Conservation (phyloP, 2,113 vertebrate genomes). For the Tautogolabrus adspersus region DNA sequence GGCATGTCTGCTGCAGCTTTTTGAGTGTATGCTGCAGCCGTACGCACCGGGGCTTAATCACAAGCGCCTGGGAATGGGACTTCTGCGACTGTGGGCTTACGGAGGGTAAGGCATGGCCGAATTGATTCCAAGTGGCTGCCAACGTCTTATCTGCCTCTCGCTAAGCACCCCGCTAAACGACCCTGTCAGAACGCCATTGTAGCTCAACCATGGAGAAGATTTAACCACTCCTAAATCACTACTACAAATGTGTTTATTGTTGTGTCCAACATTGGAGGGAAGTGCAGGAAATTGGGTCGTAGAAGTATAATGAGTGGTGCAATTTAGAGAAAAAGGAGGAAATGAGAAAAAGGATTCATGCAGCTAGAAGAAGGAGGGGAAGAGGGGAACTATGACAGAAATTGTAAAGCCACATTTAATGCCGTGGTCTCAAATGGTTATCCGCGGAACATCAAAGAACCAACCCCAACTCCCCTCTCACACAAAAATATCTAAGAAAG, state of each 20-base stretch:
- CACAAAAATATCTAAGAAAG: constrained; percentile 67
- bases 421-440: constrained; percentile 69
- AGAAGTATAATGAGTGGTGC: constrained; percentile 16
- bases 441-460: constrained; percentile 77
- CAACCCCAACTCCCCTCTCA: constrained; percentile 12
- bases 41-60: constrained; percentile 49
- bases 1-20: constrained; percentile 52
- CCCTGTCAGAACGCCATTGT: constrained; percentile 54
- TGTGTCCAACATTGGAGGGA: constrained; percentile 18
- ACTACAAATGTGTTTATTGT: constrained; percentile 43
- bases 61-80: constrained; percentile 40
- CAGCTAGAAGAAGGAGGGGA: constrained; percentile 11
- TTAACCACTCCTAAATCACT: constrained; percentile 49
- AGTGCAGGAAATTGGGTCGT: constrained; percentile 24
- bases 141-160: constrained; percentile 63
- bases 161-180: constrained; percentile 66
- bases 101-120: constrained; percentile 53
- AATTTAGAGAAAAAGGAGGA: constrained; percentile 38
- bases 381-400: constrained; percentile 60
- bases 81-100: constrained; percentile 32
- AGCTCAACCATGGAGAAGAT: constrained; percentile 31
- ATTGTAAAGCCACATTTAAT: constrained; percentile 74
- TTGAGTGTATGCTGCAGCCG: constrained; percentile 42
- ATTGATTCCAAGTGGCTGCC: constrained; percentile 73
- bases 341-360: constrained; percentile 43